Evolutionary conservation across 1,140 invertebrate genomes (phyloP).

Genomic region (Dendrolimus punctatus): DNA sequence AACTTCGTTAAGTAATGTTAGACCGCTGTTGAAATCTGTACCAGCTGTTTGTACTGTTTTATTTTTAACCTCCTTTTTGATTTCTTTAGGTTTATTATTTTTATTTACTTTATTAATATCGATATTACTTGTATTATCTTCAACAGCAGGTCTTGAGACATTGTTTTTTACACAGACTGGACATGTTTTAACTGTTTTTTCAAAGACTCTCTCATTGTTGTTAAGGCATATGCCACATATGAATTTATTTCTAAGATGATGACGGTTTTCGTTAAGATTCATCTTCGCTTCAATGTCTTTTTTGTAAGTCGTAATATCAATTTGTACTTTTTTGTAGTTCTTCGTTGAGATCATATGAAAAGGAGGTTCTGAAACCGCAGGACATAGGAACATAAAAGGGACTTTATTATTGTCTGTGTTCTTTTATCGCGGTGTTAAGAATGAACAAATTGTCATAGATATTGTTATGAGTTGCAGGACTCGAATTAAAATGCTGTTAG

Average conservation of each 20-base stretch:
- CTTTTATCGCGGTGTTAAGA: no score
- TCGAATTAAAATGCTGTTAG: no score
- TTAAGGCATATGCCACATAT: constrained; percentile 48
- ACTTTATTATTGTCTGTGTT: no score
- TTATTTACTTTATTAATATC: constrained; percentile 2
- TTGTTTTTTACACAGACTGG: constrained; percentile 27
- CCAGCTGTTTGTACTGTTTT: constrained; percentile 36
- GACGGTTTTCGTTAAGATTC: constrained; percentile 13
- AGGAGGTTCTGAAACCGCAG: background rate
- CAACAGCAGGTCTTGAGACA: background rate
- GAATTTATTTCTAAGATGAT: constrained; percentile 23
- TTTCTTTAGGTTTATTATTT: constrained; percentile 1
- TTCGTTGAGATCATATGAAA: constrained; percentile 34
- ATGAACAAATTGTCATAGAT: no score
- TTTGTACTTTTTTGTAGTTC: constrained; percentile 25
- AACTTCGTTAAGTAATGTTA: constrained; percentile 50
- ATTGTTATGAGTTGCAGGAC: no score
- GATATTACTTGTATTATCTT: background rate
- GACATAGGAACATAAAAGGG: no score
- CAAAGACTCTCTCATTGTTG: constrained; percentile 18
- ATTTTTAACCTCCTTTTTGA: background rate
- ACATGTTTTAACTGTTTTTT: constrained; percentile 28
- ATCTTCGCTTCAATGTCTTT: constrained; percentile 13
- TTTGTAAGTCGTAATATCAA: constrained; percentile 40
- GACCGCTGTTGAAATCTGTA: constrained; percentile 32